Evolutionary conservation across 2,797 vertebrate species (phyloP).

Genomic region (Vultur gryphus): DNA sequence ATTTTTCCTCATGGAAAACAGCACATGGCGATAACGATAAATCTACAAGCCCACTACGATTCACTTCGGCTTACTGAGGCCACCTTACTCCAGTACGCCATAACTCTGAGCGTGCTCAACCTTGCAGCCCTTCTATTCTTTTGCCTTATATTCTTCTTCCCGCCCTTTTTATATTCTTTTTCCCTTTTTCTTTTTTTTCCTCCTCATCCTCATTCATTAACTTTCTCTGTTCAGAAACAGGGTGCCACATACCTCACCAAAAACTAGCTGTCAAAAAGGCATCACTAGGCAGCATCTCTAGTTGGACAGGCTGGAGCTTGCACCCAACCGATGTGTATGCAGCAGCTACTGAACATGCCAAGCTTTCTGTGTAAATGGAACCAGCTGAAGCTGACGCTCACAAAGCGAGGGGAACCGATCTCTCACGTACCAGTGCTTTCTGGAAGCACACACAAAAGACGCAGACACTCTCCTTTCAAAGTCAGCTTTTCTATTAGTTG

Average conservation of each 20-base stretch:
- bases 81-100: not conserved
- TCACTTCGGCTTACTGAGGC: not conserved
- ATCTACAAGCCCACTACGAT: rapidly evolving
- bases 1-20: not conserved
- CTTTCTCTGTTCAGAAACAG: not conserved
- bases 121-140: not conserved
- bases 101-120: rapidly evolving
- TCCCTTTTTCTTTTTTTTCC: not conserved
- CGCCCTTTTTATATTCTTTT: not conserved
- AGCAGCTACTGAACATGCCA: not conserved
- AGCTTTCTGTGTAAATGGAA: not conserved
- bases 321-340: not conserved
- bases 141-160: not conserved
- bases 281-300: not conserved
- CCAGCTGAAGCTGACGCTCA: not conserved
- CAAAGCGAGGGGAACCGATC: not conserved
- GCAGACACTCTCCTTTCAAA: not conserved
- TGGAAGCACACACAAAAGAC: not conserved
- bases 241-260: rapidly evolving
- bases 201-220: not conserved
- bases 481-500: not conserved
- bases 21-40: rapidly evolving
- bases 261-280: rapidly evolving
- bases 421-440: rapidly evolving
- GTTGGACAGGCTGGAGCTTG: not conserved